Evolutionary conservation across 1,140 invertebrate genomes (phyloP).

Genomic region (Cataglyphis hispanica): DNA sequence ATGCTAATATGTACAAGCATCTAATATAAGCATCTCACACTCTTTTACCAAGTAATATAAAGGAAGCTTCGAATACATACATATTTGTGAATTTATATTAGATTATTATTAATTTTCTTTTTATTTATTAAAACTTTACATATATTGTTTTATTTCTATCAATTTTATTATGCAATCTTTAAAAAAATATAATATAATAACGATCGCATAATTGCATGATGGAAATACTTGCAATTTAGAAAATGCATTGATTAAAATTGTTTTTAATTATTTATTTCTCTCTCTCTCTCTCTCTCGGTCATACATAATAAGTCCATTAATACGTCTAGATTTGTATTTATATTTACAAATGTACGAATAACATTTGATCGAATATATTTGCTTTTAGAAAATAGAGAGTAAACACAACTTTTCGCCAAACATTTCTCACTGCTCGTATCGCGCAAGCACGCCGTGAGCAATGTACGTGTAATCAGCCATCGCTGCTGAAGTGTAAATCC

Average conservation of each 20-base stretch:
- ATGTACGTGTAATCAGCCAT: slow-evolving; percentile 42
- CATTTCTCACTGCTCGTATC: neutral
- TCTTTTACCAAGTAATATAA: neutral
- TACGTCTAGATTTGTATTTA: neutral
- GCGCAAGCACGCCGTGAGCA: slow-evolving; percentile 16
- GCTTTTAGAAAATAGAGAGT: neutral
- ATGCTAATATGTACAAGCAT: neutral
- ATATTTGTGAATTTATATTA: neutral
- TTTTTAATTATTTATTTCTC: neutral
- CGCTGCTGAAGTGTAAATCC: slow-evolving; percentile 53
- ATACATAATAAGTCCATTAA: neutral
- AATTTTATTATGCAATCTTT: neutral
- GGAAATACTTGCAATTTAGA: neutral
- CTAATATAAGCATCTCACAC: neutral
- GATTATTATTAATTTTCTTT: neutral
- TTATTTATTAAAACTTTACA: neutral
- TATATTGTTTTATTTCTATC: neutral
- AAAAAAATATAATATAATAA: neutral
- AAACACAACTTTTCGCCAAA: slow-evolving; percentile 30
- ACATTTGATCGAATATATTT: slow-evolving; percentile 7
- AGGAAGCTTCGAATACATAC: neutral
- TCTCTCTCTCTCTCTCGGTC: no score
- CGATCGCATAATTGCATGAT: neutral
- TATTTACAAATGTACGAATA: slow-evolving; percentile 1
- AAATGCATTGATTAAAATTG: neutral